Evolutionary conservation across 2,888 invertebrate genomes (phyloP).

Genomic region (Monoplex corrugatus): DNA sequence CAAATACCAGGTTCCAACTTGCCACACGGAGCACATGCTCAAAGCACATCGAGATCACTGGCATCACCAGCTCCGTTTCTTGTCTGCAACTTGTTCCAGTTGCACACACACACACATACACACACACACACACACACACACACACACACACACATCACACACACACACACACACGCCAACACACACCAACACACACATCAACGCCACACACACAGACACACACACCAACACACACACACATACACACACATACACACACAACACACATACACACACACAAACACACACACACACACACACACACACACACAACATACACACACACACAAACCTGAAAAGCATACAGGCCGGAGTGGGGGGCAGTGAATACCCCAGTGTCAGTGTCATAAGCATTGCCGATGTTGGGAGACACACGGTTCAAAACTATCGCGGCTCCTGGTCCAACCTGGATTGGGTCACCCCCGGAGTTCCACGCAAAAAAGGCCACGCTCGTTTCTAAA

Average conservation of each 20-base stretch:
- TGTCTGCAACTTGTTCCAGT: too few species aligned
- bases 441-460: background rate
- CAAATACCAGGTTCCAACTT: too few species aligned
- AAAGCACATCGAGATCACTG: too few species aligned
- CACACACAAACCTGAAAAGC: background rate
- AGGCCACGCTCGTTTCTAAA: background rate
- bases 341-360: background rate
- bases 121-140: background rate
- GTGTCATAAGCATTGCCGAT: background rate
- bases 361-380: background rate
- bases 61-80: too few species aligned
- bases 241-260: too few species aligned
- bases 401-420: background rate
- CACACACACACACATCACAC: too few species aligned
- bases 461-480: background rate
- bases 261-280: background rate
- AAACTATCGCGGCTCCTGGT: background rate
- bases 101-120: background rate
- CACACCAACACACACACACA: too few species aligned
- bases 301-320: too few species aligned
- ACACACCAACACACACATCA: too few species aligned
- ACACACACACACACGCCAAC: too few species aligned
- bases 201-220: too few species aligned
- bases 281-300: background rate
- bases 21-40: too few species aligned